Conservation (phyloP, 2,888 invertebrate genomes). For the Eupithecia abbreviata region DNA sequence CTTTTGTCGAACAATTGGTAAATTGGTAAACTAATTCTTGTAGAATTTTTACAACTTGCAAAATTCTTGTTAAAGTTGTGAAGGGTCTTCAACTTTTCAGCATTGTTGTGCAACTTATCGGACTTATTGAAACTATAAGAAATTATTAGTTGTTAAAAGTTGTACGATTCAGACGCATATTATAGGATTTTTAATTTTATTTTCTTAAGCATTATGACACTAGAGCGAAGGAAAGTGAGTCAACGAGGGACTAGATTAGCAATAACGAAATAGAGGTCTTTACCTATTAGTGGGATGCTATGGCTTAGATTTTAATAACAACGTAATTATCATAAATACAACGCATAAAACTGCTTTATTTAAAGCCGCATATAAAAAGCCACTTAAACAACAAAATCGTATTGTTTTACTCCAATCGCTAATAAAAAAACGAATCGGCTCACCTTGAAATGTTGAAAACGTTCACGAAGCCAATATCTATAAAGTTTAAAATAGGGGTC, state of each 20-base stretch:
- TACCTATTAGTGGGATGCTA: not conserved
- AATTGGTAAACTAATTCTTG: slow-evolving; percentile 51
- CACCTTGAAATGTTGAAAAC: slow-evolving; percentile 31
- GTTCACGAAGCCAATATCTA: slow-evolving; percentile 36
- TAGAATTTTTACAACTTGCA: slow-evolving; percentile 39
- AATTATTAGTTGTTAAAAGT: slow-evolving; percentile 11
- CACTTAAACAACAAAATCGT: not conserved
- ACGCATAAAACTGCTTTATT: not conserved
- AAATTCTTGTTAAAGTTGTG: slow-evolving; percentile 30
- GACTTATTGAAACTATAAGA: slow-evolving; percentile 10
- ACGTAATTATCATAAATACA: not conserved
- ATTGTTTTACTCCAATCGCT: slow-evolving; percentile 5
- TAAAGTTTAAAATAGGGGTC: slow-evolving; percentile 38
- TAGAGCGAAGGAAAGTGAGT: too few relatives aligned
- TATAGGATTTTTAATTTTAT: not conserved
- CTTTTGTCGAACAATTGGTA: slow-evolving; percentile 62
- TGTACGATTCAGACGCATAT: not conserved
- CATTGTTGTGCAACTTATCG: slow-evolving; percentile 14
- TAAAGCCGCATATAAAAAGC: not conserved
- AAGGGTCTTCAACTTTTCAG: slow-evolving; percentile 16
- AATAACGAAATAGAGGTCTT: too few relatives aligned
- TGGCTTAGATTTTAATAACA: not conserved
- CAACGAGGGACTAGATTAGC: too few relatives aligned
- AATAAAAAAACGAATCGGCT: slow-evolving; percentile 16
- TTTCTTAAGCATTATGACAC: not conserved